Evolutionary conservation across 2,797 vertebrate species (phyloP).

Genomic region (Echiichthys vipera): DNA sequence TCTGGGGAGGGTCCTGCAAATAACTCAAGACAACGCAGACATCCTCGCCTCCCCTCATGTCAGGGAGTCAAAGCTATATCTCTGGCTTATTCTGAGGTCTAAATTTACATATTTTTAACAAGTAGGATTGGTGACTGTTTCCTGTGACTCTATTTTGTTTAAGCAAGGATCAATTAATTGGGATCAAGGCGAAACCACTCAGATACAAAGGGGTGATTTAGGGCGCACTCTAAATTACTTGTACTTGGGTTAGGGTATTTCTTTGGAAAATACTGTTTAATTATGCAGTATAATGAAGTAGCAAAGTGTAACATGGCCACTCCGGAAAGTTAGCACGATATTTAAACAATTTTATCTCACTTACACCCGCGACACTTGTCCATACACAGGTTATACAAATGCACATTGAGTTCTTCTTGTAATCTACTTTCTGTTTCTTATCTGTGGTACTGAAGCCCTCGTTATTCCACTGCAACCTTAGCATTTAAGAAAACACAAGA

Average conservation of each 20-base stretch:
- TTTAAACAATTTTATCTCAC: conserved; percentile 48
- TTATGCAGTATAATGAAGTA: conserved; percentile 41
- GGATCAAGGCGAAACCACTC: conserved; percentile 45
- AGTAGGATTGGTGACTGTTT: neutral
- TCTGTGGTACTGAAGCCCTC: conserved; percentile 13
- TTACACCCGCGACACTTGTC: conserved; percentile 42
- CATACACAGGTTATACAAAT: conserved; percentile 50
- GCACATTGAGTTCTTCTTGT: conserved; percentile 15
- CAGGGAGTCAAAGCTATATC: conserved; percentile 72
- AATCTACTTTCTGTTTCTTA: conserved; percentile 49
- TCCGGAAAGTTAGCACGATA: conserved; percentile 29
- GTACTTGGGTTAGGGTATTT: no score
- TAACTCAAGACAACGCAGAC: conserved; percentile 73
- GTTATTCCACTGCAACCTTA: conserved; percentile 56
- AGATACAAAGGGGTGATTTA: conserved; percentile 33
- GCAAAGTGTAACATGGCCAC: conserved; percentile 9
- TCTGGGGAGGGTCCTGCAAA: conserved; percentile 71
- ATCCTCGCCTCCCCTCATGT: conserved; percentile 67
- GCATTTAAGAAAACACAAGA: conserved; percentile 56
- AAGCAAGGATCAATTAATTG: conserved; percentile 57
- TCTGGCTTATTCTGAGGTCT: conserved; percentile 25
- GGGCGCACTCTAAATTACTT: no score
- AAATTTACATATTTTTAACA: conserved; percentile 37
- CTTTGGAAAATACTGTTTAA: conserved; percentile 42
- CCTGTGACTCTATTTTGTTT: conserved; percentile 17